These are phyloP conservation scores for Amphilophus citrinellus DNA, from an alignment of 2,113 vertebrate species.

Conservation along the genomic window DNA sequence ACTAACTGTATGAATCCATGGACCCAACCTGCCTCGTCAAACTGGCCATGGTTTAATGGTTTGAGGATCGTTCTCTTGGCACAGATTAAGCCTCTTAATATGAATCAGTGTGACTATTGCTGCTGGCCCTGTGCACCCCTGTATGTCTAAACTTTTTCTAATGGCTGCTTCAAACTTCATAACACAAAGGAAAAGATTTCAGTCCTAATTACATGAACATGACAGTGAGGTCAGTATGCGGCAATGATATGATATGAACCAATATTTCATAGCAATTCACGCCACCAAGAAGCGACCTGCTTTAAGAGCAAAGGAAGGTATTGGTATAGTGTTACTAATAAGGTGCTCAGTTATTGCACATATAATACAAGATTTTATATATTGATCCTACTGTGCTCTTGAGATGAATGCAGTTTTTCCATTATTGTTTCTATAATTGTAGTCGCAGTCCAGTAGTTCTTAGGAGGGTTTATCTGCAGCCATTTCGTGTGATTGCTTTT, in stretches of 20 bases:
- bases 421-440: not conserved
- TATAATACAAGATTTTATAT: not conserved
- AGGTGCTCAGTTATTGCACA: not conserved
- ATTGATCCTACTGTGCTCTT: not conserved
- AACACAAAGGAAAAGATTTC: not conserved
- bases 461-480: not conserved
- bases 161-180: not conserved
- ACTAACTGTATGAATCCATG: not conserved
- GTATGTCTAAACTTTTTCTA: conserved; percentile 1
- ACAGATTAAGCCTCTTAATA: not conserved
- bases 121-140: not conserved
- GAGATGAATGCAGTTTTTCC: not conserved
- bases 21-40: conserved; percentile 8
- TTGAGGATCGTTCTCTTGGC: not conserved
- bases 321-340: not conserved
- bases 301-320: not conserved
- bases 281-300: not conserved
- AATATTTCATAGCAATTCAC: not conserved
- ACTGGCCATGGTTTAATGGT: not conserved
- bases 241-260: not conserved
- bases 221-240: no score
- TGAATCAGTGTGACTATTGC: not conserved
- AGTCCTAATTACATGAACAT: not conserved
- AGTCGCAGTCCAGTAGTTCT: not conserved
- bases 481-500: not conserved